phyloP scores from a whole-genome alignment of 2,797 vertebrate genomes.

The Anguilla megastoma region DNA sequence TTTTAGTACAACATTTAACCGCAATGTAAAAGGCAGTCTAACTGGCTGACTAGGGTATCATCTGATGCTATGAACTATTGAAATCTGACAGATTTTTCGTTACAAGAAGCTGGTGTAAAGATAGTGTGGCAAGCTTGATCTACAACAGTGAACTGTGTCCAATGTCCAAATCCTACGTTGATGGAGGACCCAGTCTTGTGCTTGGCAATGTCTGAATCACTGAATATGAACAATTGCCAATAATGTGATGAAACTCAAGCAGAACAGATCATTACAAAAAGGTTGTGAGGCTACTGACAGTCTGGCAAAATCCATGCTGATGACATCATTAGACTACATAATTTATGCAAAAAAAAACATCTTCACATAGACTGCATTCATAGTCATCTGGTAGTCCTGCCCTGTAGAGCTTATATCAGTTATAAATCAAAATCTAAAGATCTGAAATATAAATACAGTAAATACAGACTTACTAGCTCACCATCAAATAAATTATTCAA shows the following conservation, averaged over 20 bases:
- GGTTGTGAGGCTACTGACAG: too few species aligned
- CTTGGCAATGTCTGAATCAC: rapidly evolving
- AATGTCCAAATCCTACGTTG: not conserved
- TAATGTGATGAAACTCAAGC: too few species aligned
- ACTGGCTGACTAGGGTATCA: too few species aligned
- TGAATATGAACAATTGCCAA: conserved; percentile 76
- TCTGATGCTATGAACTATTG: too few species aligned
- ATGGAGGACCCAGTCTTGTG: not conserved
- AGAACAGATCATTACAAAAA: too few species aligned
- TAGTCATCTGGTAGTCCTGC: conserved; percentile 95
- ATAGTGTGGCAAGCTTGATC: too few species aligned
- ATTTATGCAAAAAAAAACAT: conserved; percentile 79
- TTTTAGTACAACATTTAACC: not conserved
- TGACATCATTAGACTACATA: conserved; percentile 52
- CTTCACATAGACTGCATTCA: conserved; percentile 91
- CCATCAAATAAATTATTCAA: not conserved
- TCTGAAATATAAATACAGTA: not conserved
- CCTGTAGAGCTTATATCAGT: conserved; percentile 65
- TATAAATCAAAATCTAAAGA: not conserved
- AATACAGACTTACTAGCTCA: not conserved
- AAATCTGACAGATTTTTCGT: too few species aligned
- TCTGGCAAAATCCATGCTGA: too few species aligned
- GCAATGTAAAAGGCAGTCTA: too few species aligned
- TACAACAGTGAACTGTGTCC: too few species aligned
- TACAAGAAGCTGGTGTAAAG: too few species aligned